Percentiles rank a stretch among this genome's conserved stretches.
Evolutionary conservation across 1,140 invertebrate genomes (phyloP).

Genomic region (Thaumatotibia leucotreta): DNA sequence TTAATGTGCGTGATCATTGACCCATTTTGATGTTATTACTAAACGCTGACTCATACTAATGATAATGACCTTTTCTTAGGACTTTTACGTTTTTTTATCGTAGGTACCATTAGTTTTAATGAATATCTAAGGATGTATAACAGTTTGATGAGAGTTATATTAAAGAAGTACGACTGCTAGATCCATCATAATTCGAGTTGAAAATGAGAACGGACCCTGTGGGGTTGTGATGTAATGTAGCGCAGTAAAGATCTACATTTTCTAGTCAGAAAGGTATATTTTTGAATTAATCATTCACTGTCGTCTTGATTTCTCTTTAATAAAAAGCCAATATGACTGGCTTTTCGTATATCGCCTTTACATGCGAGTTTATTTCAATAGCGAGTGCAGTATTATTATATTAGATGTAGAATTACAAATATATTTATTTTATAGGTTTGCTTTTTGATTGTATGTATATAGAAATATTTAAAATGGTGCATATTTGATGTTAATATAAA

Average conservation of each 20-base stretch:
- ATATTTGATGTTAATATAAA: background rate
- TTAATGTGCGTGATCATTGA: constrained; percentile 39
- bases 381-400: background rate
- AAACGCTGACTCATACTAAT: constrained; percentile 22
- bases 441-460: background rate
- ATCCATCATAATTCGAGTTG: background rate
- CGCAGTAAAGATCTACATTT: background rate
- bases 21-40: constrained; percentile 23
- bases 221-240: background rate
- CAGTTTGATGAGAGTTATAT: background rate
- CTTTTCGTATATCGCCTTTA: background rate
- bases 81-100: background rate
- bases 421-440: background rate
- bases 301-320: background rate
- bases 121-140: background rate
- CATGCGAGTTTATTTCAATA: background rate
- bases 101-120: background rate
- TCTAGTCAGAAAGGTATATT: background rate
- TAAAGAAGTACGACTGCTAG: background rate
- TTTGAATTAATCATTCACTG: background rate
- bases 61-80: background rate
- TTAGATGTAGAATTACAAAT: background rate
- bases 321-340: background rate
- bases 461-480: background rate
- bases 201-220: background rate